Conservation (phyloP, 35 echinoderm and acorn worm genomes). For the Ophiothrix spiculata region DNA sequence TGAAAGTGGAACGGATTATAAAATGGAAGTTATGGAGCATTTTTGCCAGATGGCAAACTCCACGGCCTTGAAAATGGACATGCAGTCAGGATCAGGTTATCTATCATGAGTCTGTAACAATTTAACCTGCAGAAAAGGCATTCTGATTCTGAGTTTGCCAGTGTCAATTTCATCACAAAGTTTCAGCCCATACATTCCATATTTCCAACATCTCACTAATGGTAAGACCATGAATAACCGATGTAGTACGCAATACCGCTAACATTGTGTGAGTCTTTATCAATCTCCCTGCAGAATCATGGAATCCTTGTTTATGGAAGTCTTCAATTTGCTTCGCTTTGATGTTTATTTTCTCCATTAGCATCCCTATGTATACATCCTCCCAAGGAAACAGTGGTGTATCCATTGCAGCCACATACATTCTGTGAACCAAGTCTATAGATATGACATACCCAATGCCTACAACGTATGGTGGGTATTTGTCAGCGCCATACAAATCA, state of each 20-base stretch:
- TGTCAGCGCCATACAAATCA: slow-evolving; percentile 14
- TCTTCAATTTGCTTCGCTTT: slow-evolving; percentile 27
- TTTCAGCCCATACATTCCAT: slow-evolving; percentile 21
- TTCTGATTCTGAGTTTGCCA: too few relatives aligned
- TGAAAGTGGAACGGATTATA: too few relatives aligned
- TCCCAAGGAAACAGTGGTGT: slow-evolving; percentile 69
- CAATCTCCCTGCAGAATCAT: background rate
- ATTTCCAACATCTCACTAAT: background rate
- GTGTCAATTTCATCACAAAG: too few relatives aligned
- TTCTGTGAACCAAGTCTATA: slow-evolving; percentile 50
- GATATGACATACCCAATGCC: slow-evolving; percentile 82
- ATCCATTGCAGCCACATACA: slow-evolving; percentile 34
- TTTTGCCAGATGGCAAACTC: too few relatives aligned
- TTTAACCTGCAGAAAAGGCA: too few relatives aligned
- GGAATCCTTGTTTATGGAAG: slow-evolving; percentile 41
- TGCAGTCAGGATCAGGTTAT: too few relatives aligned
- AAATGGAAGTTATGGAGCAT: too few relatives aligned
- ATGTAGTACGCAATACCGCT: background rate
- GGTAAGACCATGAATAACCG: slow-evolving; percentile 6
- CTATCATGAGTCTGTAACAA: too few relatives aligned
- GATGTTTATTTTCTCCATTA: slow-evolving; percentile 19
- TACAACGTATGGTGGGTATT: slow-evolving; percentile 61
- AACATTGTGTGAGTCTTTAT: slow-evolving; percentile 4
- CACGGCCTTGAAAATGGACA: too few relatives aligned
- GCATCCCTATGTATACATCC: slow-evolving; percentile 66